Conservation (phyloP, 35 echinoderm and acorn worm species). For the Lytechinus pictus region DNA sequence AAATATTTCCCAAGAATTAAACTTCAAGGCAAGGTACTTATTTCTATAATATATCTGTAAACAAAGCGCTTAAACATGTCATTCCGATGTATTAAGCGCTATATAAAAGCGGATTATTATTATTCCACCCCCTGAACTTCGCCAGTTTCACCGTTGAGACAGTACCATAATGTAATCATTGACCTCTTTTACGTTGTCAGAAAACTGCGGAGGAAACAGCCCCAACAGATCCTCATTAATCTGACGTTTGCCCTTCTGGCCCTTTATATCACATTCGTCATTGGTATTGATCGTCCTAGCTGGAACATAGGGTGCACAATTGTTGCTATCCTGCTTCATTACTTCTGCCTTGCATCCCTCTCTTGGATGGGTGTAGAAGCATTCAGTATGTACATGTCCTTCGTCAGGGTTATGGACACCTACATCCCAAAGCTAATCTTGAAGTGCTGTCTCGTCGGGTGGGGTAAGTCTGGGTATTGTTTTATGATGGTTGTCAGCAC, state of each 20-base stretch:
- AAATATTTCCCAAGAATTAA: no score
- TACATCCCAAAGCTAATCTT: slow-evolving; percentile 31
- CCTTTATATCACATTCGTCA: slow-evolving; percentile 51
- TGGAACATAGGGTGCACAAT: slow-evolving; percentile 32
- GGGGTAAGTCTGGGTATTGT: slow-evolving; percentile 36
- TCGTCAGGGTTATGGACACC: slow-evolving; percentile 54
- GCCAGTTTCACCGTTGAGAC: no score
- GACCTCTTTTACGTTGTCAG: slow-evolving; percentile 12
- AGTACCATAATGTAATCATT: no score
- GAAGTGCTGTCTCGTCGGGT: slow-evolving; percentile 8
- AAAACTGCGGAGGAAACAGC: slow-evolving; percentile 31
- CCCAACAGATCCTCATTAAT: slow-evolving; percentile 51
- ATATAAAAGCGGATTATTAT: no score
- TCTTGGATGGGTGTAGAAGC: slow-evolving; percentile 66
- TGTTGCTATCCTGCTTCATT: slow-evolving; percentile 66
- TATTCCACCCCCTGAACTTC: no score
- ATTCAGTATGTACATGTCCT: slow-evolving; percentile 65
- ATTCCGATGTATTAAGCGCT: no score
- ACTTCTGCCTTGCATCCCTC: slow-evolving; percentile 48
- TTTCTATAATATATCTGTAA: no score
- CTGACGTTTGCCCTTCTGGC: slow-evolving; percentile 43
- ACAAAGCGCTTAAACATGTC: no score
- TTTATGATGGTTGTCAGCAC: no score
- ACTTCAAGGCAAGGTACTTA: no score
- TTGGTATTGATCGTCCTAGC: not conserved